A percentile compares a stretch with the other conserved stretches of the same genome.
Conservation (phyloP, 2,888 invertebrate genomes). For the Acronicta psi region DNA sequence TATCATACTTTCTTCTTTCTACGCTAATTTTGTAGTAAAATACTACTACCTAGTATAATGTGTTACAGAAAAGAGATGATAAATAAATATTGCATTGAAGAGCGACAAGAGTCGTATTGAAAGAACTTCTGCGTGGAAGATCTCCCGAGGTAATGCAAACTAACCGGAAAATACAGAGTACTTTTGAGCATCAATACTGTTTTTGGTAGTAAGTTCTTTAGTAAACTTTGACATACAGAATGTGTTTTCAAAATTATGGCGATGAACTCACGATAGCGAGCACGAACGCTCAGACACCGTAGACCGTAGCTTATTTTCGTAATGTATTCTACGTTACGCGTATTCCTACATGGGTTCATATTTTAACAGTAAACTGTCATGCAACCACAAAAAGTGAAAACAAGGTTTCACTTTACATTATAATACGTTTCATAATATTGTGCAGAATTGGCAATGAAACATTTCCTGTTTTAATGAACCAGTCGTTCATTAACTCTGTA, state of each 20-base stretch:
- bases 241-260: constrained; percentile 26
- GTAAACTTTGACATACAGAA: constrained; percentile 25
- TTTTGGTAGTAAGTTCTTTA: not conserved
- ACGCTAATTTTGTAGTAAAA: too few species aligned
- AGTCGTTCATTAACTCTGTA: constrained; percentile 15
- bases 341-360: constrained; percentile 66
- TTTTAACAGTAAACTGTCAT: constrained; percentile 75
- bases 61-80: too few species aligned
- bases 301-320: constrained; percentile 44
- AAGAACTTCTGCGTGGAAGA: not conserved
- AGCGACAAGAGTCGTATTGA: not conserved
- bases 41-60: too few species aligned
- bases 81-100: not conserved
- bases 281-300: constrained; percentile 18
- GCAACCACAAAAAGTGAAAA: constrained; percentile 84
- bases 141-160: not conserved
- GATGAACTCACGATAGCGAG: constrained; percentile 14
- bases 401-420: constrained; percentile 73
- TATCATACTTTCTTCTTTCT: too few species aligned
- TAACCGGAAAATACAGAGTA: too few species aligned
- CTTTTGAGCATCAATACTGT: too few species aligned
- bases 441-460: constrained; percentile 37
- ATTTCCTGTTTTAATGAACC: constrained; percentile 39
- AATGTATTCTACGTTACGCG: constrained; percentile 63
- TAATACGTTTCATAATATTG: constrained; percentile 53